Evolutionary conservation across 2,888 invertebrate species (phyloP), one percentile per base, ranked within the genome.

Genomic region (Cheilosia scutellata): DNA sequence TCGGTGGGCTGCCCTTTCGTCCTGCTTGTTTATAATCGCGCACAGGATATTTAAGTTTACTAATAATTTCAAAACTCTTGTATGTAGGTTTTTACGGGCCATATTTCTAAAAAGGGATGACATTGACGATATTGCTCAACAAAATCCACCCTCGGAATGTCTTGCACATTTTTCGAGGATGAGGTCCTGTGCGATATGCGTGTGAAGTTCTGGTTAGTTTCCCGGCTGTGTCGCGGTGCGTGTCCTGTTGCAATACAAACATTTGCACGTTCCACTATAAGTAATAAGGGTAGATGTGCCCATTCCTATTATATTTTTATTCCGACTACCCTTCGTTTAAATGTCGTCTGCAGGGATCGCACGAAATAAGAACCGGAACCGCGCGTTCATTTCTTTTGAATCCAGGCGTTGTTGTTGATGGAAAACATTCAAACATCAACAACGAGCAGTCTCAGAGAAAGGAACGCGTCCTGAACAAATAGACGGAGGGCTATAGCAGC

Each of bases 151-250:
- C 82, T 42, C 16, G 47, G 40, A 71, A 82, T 70, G 57, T 29
- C 9, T 47, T 58, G 49, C 53, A 47, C 37, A 49, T 44, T 78
- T 13, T 44, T 71, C 33, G 27, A 62, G 42, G 75, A 82, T 65
- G 68, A 37, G 60, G 55, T 76, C 49, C 33, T 42, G n/a, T 68
- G 47, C 71, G 75, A 84, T 84, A 80, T 84, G 84, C 84, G 84
- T 84, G 84, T 84, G 84, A 84, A 80, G 83, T 74, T 74, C 71
- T 84, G 84, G 84, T 80, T 84, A 79, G 74, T 79, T 79, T 75
- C n/a, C 65, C 44, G 78, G 40, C 51, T 74, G 79, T 53, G 20
- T 51, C 27, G 42, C 55, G 58, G 65, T 74, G 74, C 79, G 75
- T 79, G 68, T 79, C 31, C 72, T 57, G 44, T 37, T 83, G 68